These are phyloP conservation scores for Anthopleura sola DNA, from an alignment of 64 coral and sea anemone genomes.

Conservation along the genomic window DNA sequence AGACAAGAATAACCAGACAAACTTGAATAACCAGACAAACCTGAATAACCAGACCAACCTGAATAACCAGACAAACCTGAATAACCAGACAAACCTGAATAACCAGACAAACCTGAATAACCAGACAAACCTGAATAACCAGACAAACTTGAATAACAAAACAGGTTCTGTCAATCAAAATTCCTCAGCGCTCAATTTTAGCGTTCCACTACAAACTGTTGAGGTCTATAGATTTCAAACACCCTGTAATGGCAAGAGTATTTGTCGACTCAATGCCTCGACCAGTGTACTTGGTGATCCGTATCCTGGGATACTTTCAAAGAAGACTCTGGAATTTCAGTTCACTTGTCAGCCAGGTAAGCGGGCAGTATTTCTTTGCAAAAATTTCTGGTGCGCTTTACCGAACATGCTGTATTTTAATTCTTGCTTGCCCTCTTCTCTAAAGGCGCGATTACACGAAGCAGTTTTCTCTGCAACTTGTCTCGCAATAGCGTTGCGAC, in stretches of 20 bases:
- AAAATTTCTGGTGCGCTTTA: no score
- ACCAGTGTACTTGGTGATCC: conserved; percentile 3
- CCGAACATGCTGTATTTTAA: no score
- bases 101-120: conserved; percentile 28
- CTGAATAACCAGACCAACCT: conserved; percentile 12
- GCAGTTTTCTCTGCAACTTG: no score
- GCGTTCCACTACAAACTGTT: not conserved
- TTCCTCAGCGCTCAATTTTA: not conserved
- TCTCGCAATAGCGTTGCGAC: no score
- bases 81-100: not conserved
- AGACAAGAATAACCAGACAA: not conserved
- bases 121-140: conserved; percentile 23
- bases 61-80: conserved; percentile 6
- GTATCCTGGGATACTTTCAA: conserved; percentile 7
- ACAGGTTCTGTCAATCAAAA: not conserved
- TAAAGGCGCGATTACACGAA: no score
- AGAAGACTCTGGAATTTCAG: not conserved
- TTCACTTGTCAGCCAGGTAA: conserved; percentile 24
- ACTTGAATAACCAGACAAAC: conserved; percentile 28
- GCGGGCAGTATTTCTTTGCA: not conserved
- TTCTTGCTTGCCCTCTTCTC: no score
- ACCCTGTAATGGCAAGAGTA: not conserved
- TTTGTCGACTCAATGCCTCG: not conserved
- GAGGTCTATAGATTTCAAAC: not conserved
- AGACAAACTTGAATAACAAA: conserved; percentile 20